Evolutionary conservation across 2,797 vertebrate genomes (phyloP).

Genomic region (Crossoptilon crossoptilon): DNA sequence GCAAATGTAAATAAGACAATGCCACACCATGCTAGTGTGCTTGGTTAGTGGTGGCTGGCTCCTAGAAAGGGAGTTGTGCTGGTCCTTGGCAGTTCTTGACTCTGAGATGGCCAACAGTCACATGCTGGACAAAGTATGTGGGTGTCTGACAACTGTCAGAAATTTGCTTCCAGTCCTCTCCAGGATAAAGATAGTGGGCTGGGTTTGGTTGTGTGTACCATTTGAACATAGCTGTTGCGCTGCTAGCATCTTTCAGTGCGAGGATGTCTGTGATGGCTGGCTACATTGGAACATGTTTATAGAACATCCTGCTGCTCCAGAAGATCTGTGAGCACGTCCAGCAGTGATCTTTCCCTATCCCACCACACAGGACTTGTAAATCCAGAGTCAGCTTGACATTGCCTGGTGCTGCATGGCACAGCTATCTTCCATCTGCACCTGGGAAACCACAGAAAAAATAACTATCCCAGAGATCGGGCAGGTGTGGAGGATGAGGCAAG

Average conservation of each 20-base stretch:
- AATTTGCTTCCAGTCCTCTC: neutral
- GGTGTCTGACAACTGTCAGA: neutral
- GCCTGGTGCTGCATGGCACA: neutral
- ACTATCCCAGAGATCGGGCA: neutral
- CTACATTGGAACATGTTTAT: neutral
- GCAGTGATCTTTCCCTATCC: neutral
- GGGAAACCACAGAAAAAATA: neutral
- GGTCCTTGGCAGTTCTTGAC: neutral
- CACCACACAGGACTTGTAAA: neutral
- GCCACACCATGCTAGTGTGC: rapidly evolving
- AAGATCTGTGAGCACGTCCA: neutral
- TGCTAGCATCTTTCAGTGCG: neutral
- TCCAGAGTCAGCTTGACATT: neutral
- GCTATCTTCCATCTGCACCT: neutral
- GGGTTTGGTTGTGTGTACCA: neutral
- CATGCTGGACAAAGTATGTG: neutral
- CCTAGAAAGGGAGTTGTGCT: neutral
- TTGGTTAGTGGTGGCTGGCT: neutral
- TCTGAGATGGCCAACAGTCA: neutral
- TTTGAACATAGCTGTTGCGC: rapidly evolving
- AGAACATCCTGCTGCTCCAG: neutral
- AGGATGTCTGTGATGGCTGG: neutral
- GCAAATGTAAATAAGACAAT: neutral
- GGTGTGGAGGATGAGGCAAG: neutral
- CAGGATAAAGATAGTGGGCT: neutral